phyloP scores from a whole-genome alignment of 1,140 invertebrate species.

The Nephotettix cincticeps region DNA sequence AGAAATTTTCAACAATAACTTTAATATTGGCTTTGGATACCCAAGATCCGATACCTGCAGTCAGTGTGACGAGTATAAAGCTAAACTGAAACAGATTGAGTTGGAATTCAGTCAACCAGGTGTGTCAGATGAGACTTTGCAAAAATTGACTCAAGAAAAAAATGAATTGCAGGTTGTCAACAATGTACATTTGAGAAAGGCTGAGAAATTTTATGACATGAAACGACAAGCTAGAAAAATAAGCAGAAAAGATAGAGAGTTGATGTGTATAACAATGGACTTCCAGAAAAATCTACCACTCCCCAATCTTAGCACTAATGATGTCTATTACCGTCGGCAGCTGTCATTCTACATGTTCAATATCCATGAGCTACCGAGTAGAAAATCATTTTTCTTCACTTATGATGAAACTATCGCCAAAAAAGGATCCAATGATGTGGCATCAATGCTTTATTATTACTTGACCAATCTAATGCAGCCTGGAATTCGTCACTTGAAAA shows the following conservation, averaged over 20 bases:
- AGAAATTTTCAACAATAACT: slow-evolving; percentile 25
- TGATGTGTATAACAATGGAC: slow-evolving; percentile 22
- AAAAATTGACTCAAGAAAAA: slow-evolving; percentile 1
- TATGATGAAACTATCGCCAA: slow-evolving; percentile 31
- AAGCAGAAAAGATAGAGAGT: slow-evolving; percentile 1
- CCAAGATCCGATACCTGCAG: slow-evolving; percentile 22
- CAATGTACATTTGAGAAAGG: slow-evolving; percentile 25
- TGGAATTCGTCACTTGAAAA: not conserved
- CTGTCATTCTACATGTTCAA: slow-evolving; percentile 26
- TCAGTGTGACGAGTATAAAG: slow-evolving; percentile 20
- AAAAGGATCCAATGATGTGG: slow-evolving; percentile 29
- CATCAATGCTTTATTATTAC: slow-evolving; percentile 26
- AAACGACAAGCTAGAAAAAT: not conserved
- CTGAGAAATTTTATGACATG: slow-evolving; percentile 23
- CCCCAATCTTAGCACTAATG: slow-evolving; percentile 27
- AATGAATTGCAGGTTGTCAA: not conserved
- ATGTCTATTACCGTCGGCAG: slow-evolving; percentile 15
- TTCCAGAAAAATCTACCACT: slow-evolving; percentile 23
- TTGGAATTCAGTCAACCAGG: not conserved
- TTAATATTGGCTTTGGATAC: slow-evolving; percentile 33
- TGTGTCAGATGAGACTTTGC: not conserved
- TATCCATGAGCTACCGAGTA: slow-evolving; percentile 19
- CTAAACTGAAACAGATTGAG: slow-evolving; percentile 17
- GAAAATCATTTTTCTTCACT: slow-evolving; percentile 23
- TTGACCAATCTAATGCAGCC: not conserved